These are phyloP conservation scores for Nowickia ferox DNA, from an alignment of 2,888 invertebrate species.

Conservation along the genomic window DNA sequence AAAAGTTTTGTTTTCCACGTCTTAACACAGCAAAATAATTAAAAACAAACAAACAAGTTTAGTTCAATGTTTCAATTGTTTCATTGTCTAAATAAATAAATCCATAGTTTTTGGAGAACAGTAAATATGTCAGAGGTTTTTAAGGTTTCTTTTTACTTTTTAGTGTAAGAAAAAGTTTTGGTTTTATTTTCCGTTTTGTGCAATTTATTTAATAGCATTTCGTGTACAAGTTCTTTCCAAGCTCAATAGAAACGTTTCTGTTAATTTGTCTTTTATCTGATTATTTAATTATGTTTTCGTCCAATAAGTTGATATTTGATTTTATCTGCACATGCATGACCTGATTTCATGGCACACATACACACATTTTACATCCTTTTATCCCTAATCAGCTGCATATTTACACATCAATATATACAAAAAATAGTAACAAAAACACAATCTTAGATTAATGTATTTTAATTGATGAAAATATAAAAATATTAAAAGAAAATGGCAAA, in stretches of 20 bases:
- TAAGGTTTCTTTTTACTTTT: slow-evolving; percentile 37
- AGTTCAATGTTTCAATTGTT: slow-evolving; percentile 54
- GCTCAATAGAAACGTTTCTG: slow-evolving; percentile 43
- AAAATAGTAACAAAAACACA: neutral
- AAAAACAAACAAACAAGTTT: slow-evolving; percentile 6
- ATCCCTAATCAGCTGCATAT: neutral
- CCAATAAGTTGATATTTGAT: slow-evolving; percentile 57
- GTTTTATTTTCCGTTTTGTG: slow-evolving; percentile 30
- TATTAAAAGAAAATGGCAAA: too few relatives aligned
- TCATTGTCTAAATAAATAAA: slow-evolving; percentile 43
- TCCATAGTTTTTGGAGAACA: slow-evolving; percentile 20
- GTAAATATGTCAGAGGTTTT: slow-evolving; percentile 49
- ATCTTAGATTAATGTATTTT: neutral
- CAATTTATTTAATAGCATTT: slow-evolving; percentile 47
- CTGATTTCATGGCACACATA: slow-evolving; percentile 32
- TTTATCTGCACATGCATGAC: slow-evolving; percentile 65
- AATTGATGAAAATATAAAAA: too few relatives aligned
- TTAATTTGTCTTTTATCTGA: slow-evolving; percentile 44
- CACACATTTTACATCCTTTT: neutral
- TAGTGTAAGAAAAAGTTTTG: slow-evolving; percentile 50
- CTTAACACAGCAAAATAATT: neutral
- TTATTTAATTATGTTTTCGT: slow-evolving; percentile 54
- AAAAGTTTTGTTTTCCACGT: slow-evolving; percentile 38
- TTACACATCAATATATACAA: neutral
- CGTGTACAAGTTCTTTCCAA: slow-evolving; percentile 31